phyloP scores from a whole-genome alignment of 2,888 invertebrate species.

The Volucella inanis region DNA sequence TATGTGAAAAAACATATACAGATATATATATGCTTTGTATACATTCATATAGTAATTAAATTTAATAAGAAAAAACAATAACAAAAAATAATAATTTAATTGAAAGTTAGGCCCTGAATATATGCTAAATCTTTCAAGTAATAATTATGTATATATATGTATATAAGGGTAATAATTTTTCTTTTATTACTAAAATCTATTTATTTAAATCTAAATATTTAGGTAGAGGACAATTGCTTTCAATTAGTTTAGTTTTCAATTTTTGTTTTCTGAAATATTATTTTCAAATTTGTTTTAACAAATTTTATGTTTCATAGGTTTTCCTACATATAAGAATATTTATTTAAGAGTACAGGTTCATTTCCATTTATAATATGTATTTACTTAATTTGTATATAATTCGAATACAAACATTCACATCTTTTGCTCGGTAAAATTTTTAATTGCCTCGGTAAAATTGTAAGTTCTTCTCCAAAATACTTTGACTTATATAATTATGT shows the following conservation, averaged over 20 bases:
- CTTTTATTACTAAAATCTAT: conserved; percentile 58
- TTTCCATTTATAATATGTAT: conserved; percentile 16
- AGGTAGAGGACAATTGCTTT: conserved; percentile 74
- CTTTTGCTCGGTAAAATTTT: conserved; percentile 42
- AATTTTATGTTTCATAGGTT: conserved; percentile 29
- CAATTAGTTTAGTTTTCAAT: conserved; percentile 58
- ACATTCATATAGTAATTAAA: conserved; percentile 66
- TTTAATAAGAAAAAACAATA: conserved; percentile 47
- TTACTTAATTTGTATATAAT: conserved; percentile 39
- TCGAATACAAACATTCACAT: conserved; percentile 29
- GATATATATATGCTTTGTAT: conserved; percentile 70
- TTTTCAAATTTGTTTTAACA: conserved; percentile 66
- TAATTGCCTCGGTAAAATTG: conserved; percentile 66
- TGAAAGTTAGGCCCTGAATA: conserved; percentile 67
- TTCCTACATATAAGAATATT: conserved; percentile 22
- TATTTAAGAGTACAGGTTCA: conserved; percentile 14
- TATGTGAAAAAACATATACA: conserved; percentile 75
- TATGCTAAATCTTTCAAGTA: conserved; percentile 67
- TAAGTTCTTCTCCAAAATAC: conserved; percentile 69
- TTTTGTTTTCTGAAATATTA: conserved; percentile 43
- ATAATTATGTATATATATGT: conserved; percentile 23
- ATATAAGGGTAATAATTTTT: conserved; percentile 37
- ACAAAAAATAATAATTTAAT: conserved; percentile 55
- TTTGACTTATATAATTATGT: conserved; percentile 34
- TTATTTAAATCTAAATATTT: conserved; percentile 63